phyloP scores from a whole-genome alignment of 2,797 vertebrate species.

The Tinamus major region DNA sequence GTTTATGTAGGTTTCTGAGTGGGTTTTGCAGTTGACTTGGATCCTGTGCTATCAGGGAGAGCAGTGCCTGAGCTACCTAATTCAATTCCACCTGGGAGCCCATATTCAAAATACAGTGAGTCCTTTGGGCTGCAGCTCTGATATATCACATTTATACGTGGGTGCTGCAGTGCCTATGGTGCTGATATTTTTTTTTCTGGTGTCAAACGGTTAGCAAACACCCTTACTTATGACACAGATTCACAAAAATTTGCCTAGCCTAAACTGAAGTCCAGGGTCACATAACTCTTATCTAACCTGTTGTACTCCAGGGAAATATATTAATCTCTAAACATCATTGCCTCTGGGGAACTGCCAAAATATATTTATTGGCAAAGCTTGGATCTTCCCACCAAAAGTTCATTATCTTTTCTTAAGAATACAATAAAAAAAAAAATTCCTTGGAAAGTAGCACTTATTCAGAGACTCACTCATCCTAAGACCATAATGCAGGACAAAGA shows the following conservation, averaged over 20 bases:
- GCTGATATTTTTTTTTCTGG: background rate
- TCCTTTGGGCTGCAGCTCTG: background rate
- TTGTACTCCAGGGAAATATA: background rate
- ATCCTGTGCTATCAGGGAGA: background rate
- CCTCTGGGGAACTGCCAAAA: conserved; percentile 8
- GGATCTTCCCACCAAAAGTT: conserved; percentile 47
- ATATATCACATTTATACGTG: background rate
- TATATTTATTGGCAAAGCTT: conserved; percentile 27
- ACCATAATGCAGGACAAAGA: background rate
- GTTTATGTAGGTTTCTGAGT: background rate
- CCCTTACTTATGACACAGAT: background rate
- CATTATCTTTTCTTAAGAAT: background rate
- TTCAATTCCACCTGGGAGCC: background rate
- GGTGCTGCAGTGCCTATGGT: background rate
- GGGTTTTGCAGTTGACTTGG: background rate
- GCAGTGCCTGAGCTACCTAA: background rate
- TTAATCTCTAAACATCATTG: background rate
- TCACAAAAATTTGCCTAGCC: conserved; percentile 16
- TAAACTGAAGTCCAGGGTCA: background rate
- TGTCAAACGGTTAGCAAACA: background rate
- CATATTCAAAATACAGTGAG: fast-evolving
- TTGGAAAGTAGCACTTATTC: conserved; percentile 16
- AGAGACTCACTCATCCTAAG: background rate
- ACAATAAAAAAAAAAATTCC: background rate
- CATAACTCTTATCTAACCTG: background rate